Evolutionary conservation across 2,113 vertebrate species (phyloP).

Genomic region (Nothoprocta pentlandii): DNA sequence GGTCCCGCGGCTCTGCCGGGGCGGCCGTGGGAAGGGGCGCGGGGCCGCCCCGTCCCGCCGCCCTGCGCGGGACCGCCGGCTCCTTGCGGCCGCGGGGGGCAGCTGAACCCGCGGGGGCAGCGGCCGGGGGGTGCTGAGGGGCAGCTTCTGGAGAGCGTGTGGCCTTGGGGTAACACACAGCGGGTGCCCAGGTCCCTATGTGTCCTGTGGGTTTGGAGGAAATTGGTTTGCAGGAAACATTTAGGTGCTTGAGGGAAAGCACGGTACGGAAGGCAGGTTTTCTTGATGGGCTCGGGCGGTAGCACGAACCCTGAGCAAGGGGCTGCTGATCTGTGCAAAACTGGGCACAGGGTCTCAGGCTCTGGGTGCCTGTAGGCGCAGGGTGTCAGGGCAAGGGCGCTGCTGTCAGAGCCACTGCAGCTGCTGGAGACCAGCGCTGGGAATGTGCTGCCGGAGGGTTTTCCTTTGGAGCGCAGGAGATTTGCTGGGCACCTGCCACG

Average conservation of each 20-base stretch:
- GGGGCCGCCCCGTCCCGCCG: too few species aligned
- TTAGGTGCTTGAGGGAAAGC: neutral
- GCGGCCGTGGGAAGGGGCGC: too few species aligned
- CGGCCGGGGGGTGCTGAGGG: too few species aligned
- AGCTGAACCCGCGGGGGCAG: too few species aligned
- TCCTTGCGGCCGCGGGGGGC: too few species aligned
- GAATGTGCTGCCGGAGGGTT: neutral
- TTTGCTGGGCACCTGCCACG: too few species aligned
- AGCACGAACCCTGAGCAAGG: neutral
- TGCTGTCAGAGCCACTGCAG: rapidly evolving
- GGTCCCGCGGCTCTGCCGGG: too few species aligned
- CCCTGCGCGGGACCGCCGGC: too few species aligned
- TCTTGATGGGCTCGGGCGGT: neutral
- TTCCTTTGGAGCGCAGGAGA: neutral
- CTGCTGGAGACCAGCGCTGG: neutral
- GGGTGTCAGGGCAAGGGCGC: rapidly evolving
- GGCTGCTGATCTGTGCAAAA: neutral
- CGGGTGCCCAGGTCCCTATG: too few species aligned
- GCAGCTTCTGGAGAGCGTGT: too few species aligned
- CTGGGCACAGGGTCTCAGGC: neutral
- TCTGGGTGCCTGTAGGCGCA: rapidly evolving
- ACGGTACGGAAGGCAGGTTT: neutral
- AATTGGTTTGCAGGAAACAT: neutral
- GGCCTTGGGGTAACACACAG: too few species aligned
- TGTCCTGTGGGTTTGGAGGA: too few species aligned